A percentile compares a stretch with the other conserved stretches of the same genome.
Evolutionary conservation across 2,888 invertebrate genomes (phyloP).

Genomic region (Xestia ashworthii): DNA sequence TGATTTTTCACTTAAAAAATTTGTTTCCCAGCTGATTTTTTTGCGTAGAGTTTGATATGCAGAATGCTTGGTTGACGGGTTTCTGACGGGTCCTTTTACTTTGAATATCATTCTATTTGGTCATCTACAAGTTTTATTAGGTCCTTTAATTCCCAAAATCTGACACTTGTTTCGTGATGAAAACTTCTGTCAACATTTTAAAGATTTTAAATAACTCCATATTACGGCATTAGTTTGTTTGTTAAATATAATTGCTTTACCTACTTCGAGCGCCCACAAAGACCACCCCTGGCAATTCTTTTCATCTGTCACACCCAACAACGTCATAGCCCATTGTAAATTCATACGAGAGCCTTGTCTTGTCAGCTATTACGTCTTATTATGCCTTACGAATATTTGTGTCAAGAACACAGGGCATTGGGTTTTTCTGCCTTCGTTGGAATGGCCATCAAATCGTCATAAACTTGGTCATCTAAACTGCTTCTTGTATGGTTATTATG

Average conservation of each 20-base stretch:
- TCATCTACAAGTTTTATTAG: background rate
- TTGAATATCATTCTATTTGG: background rate
- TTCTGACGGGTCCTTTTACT: background rate
- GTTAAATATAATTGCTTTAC: conserved; percentile 59
- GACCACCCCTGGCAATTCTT: conserved; percentile 77
- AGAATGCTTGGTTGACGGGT: background rate
- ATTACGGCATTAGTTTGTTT: conserved; percentile 41
- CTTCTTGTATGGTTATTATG: conserved; percentile 32
- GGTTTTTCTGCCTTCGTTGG: conserved; percentile 57
- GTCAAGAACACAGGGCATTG: conserved; percentile 67
- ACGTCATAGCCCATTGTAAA: conserved; percentile 73
- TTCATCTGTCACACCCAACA: conserved; percentile 77
- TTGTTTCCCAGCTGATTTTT: background rate
- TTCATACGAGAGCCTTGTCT: conserved; percentile 68
- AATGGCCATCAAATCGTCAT: conserved; percentile 47
- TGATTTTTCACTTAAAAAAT: background rate
- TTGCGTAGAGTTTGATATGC: background rate
- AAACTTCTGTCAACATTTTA: conserved; percentile 8
- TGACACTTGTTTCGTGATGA: background rate
- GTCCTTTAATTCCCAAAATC: background rate
- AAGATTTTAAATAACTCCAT: conserved; percentile 11
- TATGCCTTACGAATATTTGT: conserved; percentile 65
- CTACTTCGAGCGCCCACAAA: conserved; percentile 56
- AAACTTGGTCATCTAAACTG: conserved; percentile 41
- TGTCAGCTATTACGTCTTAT: conserved; percentile 66